A percentile compares a stretch with the other conserved stretches of the same genome.
Conservation (phyloP, 2,797 vertebrate species). For the Ptychadena robeensis region DNA sequence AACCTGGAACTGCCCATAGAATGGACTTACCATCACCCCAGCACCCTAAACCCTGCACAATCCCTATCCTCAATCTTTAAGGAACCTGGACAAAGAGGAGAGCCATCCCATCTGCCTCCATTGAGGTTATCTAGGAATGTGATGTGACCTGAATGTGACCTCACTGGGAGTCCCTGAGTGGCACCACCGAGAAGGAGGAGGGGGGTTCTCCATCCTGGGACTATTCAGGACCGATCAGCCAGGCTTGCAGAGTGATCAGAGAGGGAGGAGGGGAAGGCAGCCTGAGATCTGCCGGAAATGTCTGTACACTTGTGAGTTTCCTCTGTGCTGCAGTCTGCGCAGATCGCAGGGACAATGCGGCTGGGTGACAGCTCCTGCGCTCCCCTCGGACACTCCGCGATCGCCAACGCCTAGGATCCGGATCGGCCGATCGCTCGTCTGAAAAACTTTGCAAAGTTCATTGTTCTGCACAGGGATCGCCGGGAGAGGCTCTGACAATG, state of each 20-base stretch:
- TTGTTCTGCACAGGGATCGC: conserved; percentile 10
- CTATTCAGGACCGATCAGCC: conserved; percentile 26
- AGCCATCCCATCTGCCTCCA: background rate
- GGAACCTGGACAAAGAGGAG: conserved; percentile 35
- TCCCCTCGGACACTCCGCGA: background rate
- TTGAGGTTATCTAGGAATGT: conserved; percentile 57
- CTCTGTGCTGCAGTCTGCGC: conserved; percentile 35
- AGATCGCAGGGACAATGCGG: conserved; percentile 41
- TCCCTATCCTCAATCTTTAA: background rate
- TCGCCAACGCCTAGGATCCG: background rate
- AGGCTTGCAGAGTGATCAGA: conserved; percentile 14
- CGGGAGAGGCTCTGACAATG: conserved; percentile 77
- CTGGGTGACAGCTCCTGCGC: conserved; percentile 18
- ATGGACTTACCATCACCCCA: conserved; percentile 20
- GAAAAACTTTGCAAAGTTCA: conserved; percentile 5
- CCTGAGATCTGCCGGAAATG: conserved; percentile 54
- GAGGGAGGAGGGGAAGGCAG: conserved; percentile 39
- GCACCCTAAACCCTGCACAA: background rate
- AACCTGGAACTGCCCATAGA: background rate
- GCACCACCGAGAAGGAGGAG: background rate
- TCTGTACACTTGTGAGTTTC: conserved; percentile 50
- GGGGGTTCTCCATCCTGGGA: conserved; percentile 4
- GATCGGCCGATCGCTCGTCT: background rate
- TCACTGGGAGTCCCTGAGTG: conserved; percentile 22
- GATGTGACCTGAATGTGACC: conserved; percentile 54